Base-by-base conservation (phyloP, 2,797 vertebrate species). In the Oreochromis grahami region DNA sequence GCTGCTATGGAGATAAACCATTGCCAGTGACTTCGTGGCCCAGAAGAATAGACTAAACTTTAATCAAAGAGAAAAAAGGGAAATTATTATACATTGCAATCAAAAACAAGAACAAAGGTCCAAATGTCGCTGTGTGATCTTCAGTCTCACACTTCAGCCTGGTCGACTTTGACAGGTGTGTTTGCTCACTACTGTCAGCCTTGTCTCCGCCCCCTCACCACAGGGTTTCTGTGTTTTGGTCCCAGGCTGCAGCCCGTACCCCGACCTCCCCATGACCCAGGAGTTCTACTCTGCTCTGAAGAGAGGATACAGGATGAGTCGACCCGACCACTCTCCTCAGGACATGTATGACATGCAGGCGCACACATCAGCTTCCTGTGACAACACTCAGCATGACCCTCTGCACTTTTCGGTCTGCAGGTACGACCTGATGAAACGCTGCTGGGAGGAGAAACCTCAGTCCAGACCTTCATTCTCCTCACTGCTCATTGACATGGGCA, bases 261-360 rank as follows among this genome's bases (percentile, higher is more conserved):
- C 97, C 0, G 97, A 98, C 50, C 94, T 98, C 36, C 97, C 97
- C 1, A 95, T 97, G 96, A 98, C 97, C 0, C 96, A 96, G 10
- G 96, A 97, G 84, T 98, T 98, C 88, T 98, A 97, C 92, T 97
- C 97, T 0, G 97, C 97, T 60, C 96, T 98, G 93, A 98, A 97
- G 91, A 95, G 93, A 81, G 97, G 98, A 36, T 96, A 98, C 94
- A 95, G 97, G 32, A 97, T 98, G 97, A 95, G 95, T 41, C 96
- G 90, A 43, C 98, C 98, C 1, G 89, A 96, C 5, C 96, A 97
- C 0, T 97, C 98, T 32, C 96, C 97, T 0, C 90, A 95, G 0
- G 93, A 97, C 86, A 97, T 98, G 98, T 98, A 94, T 87, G 88
- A 76, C 19, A 68, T 8, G 29, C n/a, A 4, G 15, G 24, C 24